phyloP scores from a whole-genome alignment of 2,797 vertebrate species.

The Nannoperca obscura region DNA sequence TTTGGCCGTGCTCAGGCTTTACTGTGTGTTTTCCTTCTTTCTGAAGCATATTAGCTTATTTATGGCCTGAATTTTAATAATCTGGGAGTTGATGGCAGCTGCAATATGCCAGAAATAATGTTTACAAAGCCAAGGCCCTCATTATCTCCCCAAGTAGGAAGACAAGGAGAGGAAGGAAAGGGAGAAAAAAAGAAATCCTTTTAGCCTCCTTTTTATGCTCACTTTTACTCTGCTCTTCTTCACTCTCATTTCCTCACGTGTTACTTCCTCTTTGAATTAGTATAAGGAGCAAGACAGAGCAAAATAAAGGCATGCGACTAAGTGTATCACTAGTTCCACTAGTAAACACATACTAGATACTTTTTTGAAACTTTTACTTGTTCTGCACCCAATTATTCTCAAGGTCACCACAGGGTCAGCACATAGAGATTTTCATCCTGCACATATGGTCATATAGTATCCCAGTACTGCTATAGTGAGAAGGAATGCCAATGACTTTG shows the following conservation, averaged over 20 bases:
- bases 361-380: not conserved
- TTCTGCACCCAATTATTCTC: too few relatives aligned
- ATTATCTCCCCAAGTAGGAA: slow-evolving; percentile 78
- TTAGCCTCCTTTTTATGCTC: slow-evolving; percentile 66
- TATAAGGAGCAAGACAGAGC: slow-evolving; percentile 32
- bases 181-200: slow-evolving; percentile 59
- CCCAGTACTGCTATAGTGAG: not conserved
- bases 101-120: slow-evolving; percentile 88
- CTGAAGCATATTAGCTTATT: slow-evolving; percentile 83
- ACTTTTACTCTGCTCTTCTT: slow-evolving; percentile 61
- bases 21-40: slow-evolving; percentile 68
- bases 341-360: slow-evolving; percentile 2
- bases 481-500: too few relatives aligned
- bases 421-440: not conserved
- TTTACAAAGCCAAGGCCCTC: slow-evolving; percentile 85
- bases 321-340: slow-evolving; percentile 1
- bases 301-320: too few relatives aligned
- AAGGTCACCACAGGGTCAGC: not conserved
- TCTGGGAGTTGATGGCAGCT: slow-evolving; percentile 80
- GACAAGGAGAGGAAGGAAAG: slow-evolving; percentile 47
- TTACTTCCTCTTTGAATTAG: slow-evolving; percentile 39
- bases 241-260: slow-evolving; percentile 54
- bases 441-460: not conserved
- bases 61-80: too few relatives aligned
- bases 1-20: slow-evolving; percentile 62